Evolutionary conservation across 2,888 invertebrate species (phyloP), one percentile per base, ranked within the genome.

Genomic region (Nipponacmea schrenckii): DNA sequence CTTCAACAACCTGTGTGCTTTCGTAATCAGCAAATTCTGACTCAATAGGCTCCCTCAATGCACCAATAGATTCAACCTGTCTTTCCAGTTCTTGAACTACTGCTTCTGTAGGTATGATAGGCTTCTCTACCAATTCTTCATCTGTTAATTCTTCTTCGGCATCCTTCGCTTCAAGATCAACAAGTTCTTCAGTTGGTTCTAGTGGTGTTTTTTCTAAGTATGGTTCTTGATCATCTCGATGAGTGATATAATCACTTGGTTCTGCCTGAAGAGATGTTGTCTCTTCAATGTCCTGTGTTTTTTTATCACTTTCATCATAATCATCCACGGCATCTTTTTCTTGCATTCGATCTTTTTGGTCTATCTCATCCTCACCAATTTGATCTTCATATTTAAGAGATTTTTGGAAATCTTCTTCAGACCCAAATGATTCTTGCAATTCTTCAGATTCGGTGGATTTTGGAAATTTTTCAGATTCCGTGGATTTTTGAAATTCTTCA

Each of bases 71-170:
- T 31, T 62, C 27, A n/a, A 17, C 62, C 64, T 26, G 26, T 71
- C 63, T 64, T 45, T 67, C 67, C 24, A 26, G 56, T 71, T 68
- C 68, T 69, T 39, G 46, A n/a, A 39, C 45, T 26, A 67, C 67
- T 56, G 63, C 67, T 66, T 69, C 39, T 24, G 39, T 39, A 10
- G 39, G 39, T 8, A 39, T 39, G 39, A 62, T 56, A 50, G 39
- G 45, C 20, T 69, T 27, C 67, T 67, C 67, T 10, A 27, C 62
- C 20, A 65, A 39, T 67, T 69, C 48, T 39, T 67, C 66, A 20
- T 67, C 67, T 64, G 66, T 45, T 46, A 44, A 62, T 62, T 66
- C 66, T 14, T 56, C 56, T 46, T 48, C 66, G 48, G 64, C 48
- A 50, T 46, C 50, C 45, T 64, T 17, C n/a, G 24, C 26, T 20